Base-by-base conservation (phyloP, 2,888 invertebrate species). In the Eilema sororculum region DNA sequence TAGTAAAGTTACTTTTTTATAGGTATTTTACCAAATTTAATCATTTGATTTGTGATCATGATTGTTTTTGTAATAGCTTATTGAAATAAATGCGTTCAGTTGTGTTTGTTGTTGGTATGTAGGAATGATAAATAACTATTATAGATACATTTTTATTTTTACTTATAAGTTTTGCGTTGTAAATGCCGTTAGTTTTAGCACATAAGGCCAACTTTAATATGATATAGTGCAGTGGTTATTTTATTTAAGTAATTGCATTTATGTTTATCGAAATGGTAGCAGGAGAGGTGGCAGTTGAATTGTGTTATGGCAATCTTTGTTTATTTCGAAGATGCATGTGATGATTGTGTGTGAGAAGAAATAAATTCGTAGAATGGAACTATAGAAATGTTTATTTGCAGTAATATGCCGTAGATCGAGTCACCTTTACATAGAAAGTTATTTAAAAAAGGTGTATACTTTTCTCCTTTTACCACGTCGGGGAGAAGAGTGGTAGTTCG, bases 21-120 rank as follows among this genome's bases (percentile, higher is more conserved):
- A 62, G 6, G 24, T 41, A 62, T 41, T 37, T 62, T 62, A 62
- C 62, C 37, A 22, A 37, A 37, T 65, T 37, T 37, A 16, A 24
- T 2, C n/a, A 37, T 58, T 66, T 22, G 20, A 12, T 67, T 28
- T 67, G 46, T 60, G 66, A 66, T 66, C 58, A 52, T 52, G 30
- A 28, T 22, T 2, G 41, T 41, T 22, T 67, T 33, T 66, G 41
- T n/a, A n/a, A n/a, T n/a, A n/a, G n/a, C n/a, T n/a, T n/a, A n/a
- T n/a, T n/a, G n/a, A n/a, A n/a, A n/a, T n/a, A 28, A 22, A 57
- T 56, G n/a, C 3, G 24, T 24, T 65, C n/a, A 59, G 41, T 58
- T 20, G 33, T 33, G 20, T 22, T 37, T 24, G 20, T 16, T 67
- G 46, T 30, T 64, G 46, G 13, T 22, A 60, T 64, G 16, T 60